Evolutionary conservation across 2,888 invertebrate genomes (phyloP), one percentile per base, ranked within the genome.

Genomic region (Smittia aterrima): DNA sequence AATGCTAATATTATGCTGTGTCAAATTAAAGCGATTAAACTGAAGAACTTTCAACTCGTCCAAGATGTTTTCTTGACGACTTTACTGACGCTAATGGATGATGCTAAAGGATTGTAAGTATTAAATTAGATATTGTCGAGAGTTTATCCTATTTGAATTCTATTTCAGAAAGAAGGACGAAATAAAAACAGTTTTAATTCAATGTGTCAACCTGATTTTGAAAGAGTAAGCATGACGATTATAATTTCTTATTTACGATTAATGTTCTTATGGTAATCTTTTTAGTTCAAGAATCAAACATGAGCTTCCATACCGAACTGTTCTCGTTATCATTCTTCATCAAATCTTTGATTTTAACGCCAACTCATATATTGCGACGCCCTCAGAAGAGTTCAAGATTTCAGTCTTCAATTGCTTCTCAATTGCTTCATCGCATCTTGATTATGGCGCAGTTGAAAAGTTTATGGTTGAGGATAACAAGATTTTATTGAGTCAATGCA

Each of bases 401-500:
- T 79, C 80, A 1, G 77, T 79, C 1, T 78, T 83, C 0, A 77
- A 79, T 2, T 81, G 81, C 75, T 79, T 83, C 7, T 76, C 77
- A 0, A 78, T 78, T 70, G 77, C 79, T 1, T 76, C 82, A 13
- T 76, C 77, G n/a, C 79, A 81, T 0, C 78, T 81, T 0, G 79
- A 80, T 0, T 78, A 78, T 1, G 85, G 87, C 75, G 83, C 87
- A 6, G 79, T 89, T 18, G 83, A 84, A 76, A 77, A 80, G 41
- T 82, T 90, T 74, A 90, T 89, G 77, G 81, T 83, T 22, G 84
- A 87, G 75, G 83, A 85, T 71, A 84, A 88, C 76, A 85, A 86
- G 1, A 83, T 87, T 0, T 83, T 88, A 77, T 78, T 92, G 64
- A 89, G 89, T 1, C 88, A 90, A 79, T 87, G 89, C 67, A 84